phyloP scores from a whole-genome alignment of 1,140 invertebrate genomes.

The Bombus superbus region DNA sequence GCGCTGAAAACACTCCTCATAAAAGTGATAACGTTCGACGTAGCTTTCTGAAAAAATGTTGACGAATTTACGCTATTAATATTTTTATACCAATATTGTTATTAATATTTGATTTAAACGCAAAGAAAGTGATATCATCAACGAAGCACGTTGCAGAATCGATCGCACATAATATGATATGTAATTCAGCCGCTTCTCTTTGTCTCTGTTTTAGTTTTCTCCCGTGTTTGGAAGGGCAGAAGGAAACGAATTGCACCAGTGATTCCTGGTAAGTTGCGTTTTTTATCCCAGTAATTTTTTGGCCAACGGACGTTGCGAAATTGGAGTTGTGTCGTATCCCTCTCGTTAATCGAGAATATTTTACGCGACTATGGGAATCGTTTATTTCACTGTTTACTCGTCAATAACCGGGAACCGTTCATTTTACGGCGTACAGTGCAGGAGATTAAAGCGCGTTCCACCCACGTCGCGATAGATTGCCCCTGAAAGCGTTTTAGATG shows the following conservation, averaged over 20 bases:
- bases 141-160: background rate
- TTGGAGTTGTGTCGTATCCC: too few species aligned
- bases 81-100: too few species aligned
- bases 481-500: background rate
- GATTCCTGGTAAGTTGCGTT: conserved; percentile 1
- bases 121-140: too few species aligned
- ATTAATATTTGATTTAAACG: too few species aligned
- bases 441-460: conserved; percentile 31
- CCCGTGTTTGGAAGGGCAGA: too few species aligned
- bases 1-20: too few species aligned
- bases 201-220: background rate
- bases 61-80: too few species aligned
- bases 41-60: too few species aligned
- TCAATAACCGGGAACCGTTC: conserved; percentile 28
- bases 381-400: conserved; percentile 50
- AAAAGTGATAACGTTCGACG: too few species aligned
- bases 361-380: conserved; percentile 2
- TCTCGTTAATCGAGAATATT: conserved; percentile 46
- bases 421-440: background rate
- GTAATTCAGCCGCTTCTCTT: background rate
- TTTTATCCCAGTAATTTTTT: background rate
- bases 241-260: background rate
- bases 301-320: background rate
- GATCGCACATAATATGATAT: too few species aligned
- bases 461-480: background rate